Conservation (phyloP, 1,140 invertebrate genomes). For the Polypedilum vanderplanki region DNA sequence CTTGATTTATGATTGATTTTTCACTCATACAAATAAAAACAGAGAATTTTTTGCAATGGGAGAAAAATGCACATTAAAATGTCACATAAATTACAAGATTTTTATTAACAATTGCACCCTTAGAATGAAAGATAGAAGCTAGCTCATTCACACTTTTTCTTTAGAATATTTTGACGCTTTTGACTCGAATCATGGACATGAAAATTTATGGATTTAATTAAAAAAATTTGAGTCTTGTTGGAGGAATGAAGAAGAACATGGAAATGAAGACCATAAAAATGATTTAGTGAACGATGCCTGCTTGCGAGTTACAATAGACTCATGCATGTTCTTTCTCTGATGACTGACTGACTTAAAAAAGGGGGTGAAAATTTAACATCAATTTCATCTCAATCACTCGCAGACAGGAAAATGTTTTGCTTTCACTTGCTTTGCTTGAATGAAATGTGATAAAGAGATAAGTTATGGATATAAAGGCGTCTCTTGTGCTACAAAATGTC, state of each 20-base stretch:
- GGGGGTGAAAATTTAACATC: neutral
- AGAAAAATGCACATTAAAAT: constrained; percentile 27
- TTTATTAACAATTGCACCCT: constrained; percentile 21
- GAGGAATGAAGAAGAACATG: neutral
- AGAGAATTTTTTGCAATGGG: constrained; percentile 2
- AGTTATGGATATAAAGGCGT: constrained; percentile 25
- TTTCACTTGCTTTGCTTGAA: too few species aligned
- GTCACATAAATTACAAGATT: constrained; percentile 25
- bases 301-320: too few species aligned
- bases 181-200: neutral
- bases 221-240: neutral
- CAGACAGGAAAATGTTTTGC: too few species aligned
- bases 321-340: too few species aligned
- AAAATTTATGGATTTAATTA: constrained; percentile 20
- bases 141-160: constrained; percentile 6
- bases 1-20: constrained; percentile 28
- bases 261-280: neutral
- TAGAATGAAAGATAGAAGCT: neutral
- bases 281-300: neutral
- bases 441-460: constrained; percentile 24
- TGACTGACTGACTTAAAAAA: neutral
- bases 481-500: constrained; percentile 16
- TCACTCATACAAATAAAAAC: neutral
- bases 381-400: too few species aligned
- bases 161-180: neutral